phyloP scores from a whole-genome alignment of 2,888 invertebrate species.

The Sinelater perroti region DNA sequence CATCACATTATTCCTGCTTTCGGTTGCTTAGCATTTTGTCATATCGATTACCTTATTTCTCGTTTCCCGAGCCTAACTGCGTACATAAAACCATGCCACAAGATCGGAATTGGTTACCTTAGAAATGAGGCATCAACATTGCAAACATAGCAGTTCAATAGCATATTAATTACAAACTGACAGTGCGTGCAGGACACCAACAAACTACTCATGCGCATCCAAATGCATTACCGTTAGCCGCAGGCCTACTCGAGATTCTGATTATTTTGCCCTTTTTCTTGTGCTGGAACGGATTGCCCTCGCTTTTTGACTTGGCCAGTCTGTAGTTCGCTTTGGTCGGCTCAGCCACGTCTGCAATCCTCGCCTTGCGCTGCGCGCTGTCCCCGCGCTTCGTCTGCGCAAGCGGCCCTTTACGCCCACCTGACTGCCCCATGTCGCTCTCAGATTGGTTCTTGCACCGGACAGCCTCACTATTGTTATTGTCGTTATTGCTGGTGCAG shows the following conservation, averaged over 20 bases:
- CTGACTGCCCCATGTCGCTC: conserved; percentile 21
- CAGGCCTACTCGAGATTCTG: conserved; percentile 53
- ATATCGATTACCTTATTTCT: too few species aligned
- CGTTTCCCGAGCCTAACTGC: too few species aligned
- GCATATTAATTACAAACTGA: background rate
- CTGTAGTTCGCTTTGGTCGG: conserved; percentile 44
- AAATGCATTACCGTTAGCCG: conserved; percentile 50
- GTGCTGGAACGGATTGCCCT: conserved; percentile 58
- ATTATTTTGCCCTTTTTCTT: conserved; percentile 57
- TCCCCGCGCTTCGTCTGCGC: conserved; percentile 10
- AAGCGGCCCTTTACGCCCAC: conserved; percentile 11
- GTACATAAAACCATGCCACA: too few species aligned
- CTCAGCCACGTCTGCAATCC: background rate
- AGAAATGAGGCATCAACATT: too few species aligned
- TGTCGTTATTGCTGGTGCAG: conserved; percentile 10
- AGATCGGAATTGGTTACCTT: too few species aligned
- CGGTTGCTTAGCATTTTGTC: too few species aligned
- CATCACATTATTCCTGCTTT: too few species aligned
- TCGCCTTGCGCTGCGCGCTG: conserved; percentile 7
- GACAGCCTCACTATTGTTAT: conserved; percentile 34
- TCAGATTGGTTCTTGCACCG: conserved; percentile 35
- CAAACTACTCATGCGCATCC: conserved; percentile 25
- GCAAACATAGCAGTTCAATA: background rate
- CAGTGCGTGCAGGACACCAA: background rate
- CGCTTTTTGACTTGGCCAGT: conserved; percentile 58